Evolutionary conservation across 2,113 vertebrate species (phyloP).

Genomic region (Spea bombifrons): DNA sequence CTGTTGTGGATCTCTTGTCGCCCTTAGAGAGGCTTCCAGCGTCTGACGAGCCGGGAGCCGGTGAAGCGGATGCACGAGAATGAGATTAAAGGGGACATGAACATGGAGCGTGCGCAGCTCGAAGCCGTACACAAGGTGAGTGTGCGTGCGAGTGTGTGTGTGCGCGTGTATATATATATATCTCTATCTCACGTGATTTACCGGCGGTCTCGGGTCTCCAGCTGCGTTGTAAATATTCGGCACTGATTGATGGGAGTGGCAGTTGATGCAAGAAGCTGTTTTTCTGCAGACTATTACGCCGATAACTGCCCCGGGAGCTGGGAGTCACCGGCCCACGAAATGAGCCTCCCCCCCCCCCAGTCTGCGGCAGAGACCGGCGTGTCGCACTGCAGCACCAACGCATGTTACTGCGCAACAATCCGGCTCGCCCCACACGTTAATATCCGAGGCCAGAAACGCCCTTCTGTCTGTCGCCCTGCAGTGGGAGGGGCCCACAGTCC

Average conservation of each 20-base stretch:
- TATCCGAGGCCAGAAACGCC: no score
- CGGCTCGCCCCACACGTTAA: no score
- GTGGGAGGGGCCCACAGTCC: no score
- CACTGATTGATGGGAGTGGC: no score
- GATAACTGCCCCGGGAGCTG: not conserved
- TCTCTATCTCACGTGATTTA: not conserved
- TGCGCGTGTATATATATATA: no score
- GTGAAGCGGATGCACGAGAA: constrained; percentile 72
- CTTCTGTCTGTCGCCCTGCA: no score
- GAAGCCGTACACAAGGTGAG: constrained; percentile 84
- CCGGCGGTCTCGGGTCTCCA: no score
- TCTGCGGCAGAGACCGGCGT: no score
- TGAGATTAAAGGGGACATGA: constrained; percentile 67
- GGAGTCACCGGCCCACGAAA: not conserved
- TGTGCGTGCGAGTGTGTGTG: not conserved
- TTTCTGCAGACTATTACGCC: not conserved
- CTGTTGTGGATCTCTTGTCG: not conserved
- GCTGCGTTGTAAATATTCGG: no score
- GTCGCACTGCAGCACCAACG: no score
- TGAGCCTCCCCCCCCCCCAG: not conserved
- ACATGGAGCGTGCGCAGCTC: constrained; percentile 78
- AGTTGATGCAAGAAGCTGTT: no score
- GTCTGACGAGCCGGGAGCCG: constrained; percentile 62
- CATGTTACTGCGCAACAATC: no score
- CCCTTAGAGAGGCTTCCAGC: constrained; percentile 70